phyloP scores from a whole-genome alignment of 2,888 invertebrate species.

The Scaptomyza caliginosa region DNA sequence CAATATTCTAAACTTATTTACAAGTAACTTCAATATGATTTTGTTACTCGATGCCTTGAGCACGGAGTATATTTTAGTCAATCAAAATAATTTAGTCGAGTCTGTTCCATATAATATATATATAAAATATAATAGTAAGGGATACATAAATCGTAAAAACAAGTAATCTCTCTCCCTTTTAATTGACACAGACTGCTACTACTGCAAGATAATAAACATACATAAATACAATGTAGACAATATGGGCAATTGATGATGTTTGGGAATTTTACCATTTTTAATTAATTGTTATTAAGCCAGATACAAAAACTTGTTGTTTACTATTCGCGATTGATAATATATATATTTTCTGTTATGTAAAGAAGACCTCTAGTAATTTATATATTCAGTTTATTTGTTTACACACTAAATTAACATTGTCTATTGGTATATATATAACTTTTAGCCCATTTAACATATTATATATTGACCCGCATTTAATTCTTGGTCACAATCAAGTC shows the following conservation, averaged over 20 bases:
- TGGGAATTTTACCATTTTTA: background rate
- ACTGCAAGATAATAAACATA: background rate
- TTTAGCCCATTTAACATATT: slow-evolving; percentile 14
- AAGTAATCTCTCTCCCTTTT: background rate
- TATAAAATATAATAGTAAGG: background rate
- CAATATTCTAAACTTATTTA: too few relatives aligned
- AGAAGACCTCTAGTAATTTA: background rate
- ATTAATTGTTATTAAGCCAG: background rate
- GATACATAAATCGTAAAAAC: background rate
- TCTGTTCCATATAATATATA: background rate
- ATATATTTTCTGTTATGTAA: background rate
- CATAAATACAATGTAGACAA: too few relatives aligned
- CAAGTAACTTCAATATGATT: too few relatives aligned
- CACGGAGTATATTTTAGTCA: too few relatives aligned
- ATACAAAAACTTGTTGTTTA: background rate
- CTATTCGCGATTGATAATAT: background rate
- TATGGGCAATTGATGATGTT: background rate
- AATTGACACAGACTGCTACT: too few relatives aligned
- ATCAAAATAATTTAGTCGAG: background rate
- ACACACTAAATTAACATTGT: slow-evolving; percentile 49
- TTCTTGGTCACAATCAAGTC: slow-evolving; percentile 77
- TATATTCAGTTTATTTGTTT: slow-evolving; percentile 31
- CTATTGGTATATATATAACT: slow-evolving; percentile 8
- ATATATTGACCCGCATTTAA: slow-evolving; percentile 33
- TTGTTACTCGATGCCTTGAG: background rate